Conservation (phyloP, 2,113 vertebrate genomes). For the Geococcyx californianus region DNA sequence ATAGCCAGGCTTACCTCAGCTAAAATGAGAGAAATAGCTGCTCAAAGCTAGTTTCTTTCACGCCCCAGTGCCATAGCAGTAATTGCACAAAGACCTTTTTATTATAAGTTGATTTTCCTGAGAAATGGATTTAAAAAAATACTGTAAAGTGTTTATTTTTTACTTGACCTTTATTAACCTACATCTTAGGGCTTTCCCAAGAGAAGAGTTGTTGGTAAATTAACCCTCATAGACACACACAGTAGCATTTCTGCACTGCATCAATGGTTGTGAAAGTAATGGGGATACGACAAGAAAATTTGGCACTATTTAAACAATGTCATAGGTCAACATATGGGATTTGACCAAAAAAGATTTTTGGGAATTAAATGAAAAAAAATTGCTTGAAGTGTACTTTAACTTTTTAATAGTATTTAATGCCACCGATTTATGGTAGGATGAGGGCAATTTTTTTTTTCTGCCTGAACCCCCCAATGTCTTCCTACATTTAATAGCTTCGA, state of each 20-base stretch:
- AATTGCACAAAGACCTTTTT: slow-evolving; percentile 98
- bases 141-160: slow-evolving; percentile 98
- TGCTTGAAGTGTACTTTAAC: slow-evolving; percentile 34
- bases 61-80: slow-evolving; percentile 89
- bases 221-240: slow-evolving; percentile 82
- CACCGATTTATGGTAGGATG: not conserved
- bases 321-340: slow-evolving; percentile 78
- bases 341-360: slow-evolving; percentile 66
- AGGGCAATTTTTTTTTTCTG: slow-evolving; percentile 4
- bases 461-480: not conserved
- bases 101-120: slow-evolving; percentile 96
- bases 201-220: slow-evolving; percentile 86
- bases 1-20: slow-evolving; percentile 87
- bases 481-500: slow-evolving; percentile 32
- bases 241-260: slow-evolving; percentile 80
- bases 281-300: slow-evolving; percentile 86
- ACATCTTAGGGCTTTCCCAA: slow-evolving; percentile 87
- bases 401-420: slow-evolving; percentile 56
- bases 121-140: slow-evolving; percentile 93
- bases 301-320: slow-evolving; percentile 77
- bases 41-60: slow-evolving; percentile 92
- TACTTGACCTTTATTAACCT: slow-evolving; percentile 98
- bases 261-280: slow-evolving; percentile 79
- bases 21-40: slow-evolving; percentile 85
- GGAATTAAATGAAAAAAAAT: slow-evolving; percentile 63